These are phyloP conservation scores for Drosophila mettleri DNA, from an alignment of 2,888 invertebrate genomes.

Conservation along the genomic window DNA sequence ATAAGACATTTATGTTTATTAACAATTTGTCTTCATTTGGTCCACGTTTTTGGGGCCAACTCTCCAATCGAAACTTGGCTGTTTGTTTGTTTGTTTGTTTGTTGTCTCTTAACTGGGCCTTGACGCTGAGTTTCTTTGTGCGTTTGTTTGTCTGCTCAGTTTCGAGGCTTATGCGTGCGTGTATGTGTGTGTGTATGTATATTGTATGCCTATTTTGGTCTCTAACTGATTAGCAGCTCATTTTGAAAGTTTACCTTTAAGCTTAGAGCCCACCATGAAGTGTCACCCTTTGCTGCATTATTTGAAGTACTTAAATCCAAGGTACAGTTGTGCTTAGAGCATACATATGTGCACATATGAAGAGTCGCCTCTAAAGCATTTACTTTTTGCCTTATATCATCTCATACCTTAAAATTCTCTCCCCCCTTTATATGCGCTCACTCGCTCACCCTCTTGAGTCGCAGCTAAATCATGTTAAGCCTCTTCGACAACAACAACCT, in stretches of 20 bases:
- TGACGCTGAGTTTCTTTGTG: constrained; percentile 55
- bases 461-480: not conserved
- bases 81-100: constrained; percentile 27
- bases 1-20: constrained; percentile 72
- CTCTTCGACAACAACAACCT: constrained; percentile 37
- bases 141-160: constrained; percentile 24
- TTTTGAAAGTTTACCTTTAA: constrained; percentile 61
- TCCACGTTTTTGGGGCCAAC: constrained; percentile 64
- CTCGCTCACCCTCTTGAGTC: not conserved
- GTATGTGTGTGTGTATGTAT: not conserved
- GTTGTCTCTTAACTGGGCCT: constrained; percentile 74
- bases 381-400: not conserved
- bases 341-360: too few relatives aligned
- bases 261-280: constrained; percentile 13
- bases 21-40: constrained; percentile 78
- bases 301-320: not conserved
- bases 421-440: not conserved
- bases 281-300: constrained; percentile 6
- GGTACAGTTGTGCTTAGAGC: constrained; percentile 28
- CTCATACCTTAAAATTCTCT: not conserved
- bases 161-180: constrained; percentile 12
- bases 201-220: constrained; percentile 15
- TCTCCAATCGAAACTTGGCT: constrained; percentile 38
- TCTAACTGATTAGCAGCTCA: constrained; percentile 64
- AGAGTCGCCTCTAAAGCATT: not conserved